Evolutionary conservation across 2,797 vertebrate genomes (phyloP), one percentile per base, ranked within the genome.

Genomic region (Phrynocephalus guinanensis): DNA sequence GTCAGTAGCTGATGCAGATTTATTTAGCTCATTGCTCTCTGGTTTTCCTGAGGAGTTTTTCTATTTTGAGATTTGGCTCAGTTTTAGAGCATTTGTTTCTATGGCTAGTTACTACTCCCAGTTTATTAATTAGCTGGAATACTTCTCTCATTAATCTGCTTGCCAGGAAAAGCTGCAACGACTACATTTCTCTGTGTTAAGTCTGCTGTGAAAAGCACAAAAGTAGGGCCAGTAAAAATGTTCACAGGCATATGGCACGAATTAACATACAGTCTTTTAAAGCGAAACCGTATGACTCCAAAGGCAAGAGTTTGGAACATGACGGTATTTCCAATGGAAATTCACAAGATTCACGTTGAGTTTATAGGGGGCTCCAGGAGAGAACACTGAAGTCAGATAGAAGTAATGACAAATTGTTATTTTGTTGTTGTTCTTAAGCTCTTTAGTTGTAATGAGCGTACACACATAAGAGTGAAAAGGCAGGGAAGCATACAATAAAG

Each of bases 81-180:
- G 24, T 38, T 76, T 77, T 68, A 67, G 38, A 66, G 52, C 70
- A 38, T 73, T 82, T 75, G 2, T 67, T 78, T 87, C 30, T 83
- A 77, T 83, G 63, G 13, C 50, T 71, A 50, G n/a, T 48, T 77
- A 22, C 13, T 77, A n/a, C 50, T 44, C 38, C 18, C 16, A 71
- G n/a, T 18, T 70, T 68, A 68, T 87, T 78, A 87, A 83, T 82
- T 77, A 82, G n/a, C 30, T 77, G 77, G 63, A 60, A 20, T 52
- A 33, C 15, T 30, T 87, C 71, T 83, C n/a, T 77, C 44, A 72
- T 71, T 80, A 28, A 68, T 28, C 48, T 56, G 30, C 6, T 28
- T 83, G 63, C 73, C 10, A 77, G 63, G 26, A 87, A 77, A 83
- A 13, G 66, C 66, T 82, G 66, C n/a, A 52, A 71, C 44, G 18